A percentile compares a stretch with the other conserved stretches of the same genome.
These are phyloP conservation scores for Helicoverpa assulta DNA, from an alignment of 2,888 invertebrate species.

Conservation along the genomic window DNA sequence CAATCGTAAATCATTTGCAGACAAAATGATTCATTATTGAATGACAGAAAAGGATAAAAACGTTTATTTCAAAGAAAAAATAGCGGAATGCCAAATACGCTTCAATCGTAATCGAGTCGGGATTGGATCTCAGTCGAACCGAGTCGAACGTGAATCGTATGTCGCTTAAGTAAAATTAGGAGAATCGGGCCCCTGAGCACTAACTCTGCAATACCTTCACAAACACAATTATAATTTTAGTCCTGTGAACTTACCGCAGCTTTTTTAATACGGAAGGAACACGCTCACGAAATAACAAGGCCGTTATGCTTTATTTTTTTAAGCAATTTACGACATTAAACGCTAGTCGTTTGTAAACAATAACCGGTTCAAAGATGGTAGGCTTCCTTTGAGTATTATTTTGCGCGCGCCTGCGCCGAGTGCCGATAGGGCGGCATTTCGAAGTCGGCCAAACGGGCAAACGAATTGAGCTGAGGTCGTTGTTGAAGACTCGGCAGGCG, in stretches of 20 bases:
- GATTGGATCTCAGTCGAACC: too few relatives aligned
- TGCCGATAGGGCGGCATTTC: slow-evolving; percentile 68
- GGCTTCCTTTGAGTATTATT: slow-evolving; percentile 81
- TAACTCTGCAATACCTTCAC: too few relatives aligned
- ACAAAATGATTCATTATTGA: too few relatives aligned
- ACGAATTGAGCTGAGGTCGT: slow-evolving; percentile 74
- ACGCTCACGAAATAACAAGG: slow-evolving; percentile 73
- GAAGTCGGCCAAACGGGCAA: slow-evolving; percentile 69
- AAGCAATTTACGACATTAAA: slow-evolving; percentile 82
- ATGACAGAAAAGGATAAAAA: too few relatives aligned
- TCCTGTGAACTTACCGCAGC: slow-evolving; percentile 49
- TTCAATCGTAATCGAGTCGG: too few relatives aligned
- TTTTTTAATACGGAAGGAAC: slow-evolving; percentile 72
- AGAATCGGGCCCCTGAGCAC: too few relatives aligned
- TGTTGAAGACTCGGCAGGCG: slow-evolving; percentile 66
- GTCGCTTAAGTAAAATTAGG: too few relatives aligned
- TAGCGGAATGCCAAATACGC: too few relatives aligned
- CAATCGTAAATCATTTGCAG: too few relatives aligned
- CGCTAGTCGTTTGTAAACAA: slow-evolving; percentile 83
- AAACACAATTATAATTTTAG: too few relatives aligned
- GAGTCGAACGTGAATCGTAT: too few relatives aligned
- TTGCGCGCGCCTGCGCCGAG: slow-evolving; percentile 73
- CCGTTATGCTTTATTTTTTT: slow-evolving; percentile 74
- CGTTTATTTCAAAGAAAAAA: too few relatives aligned
- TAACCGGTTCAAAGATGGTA: slow-evolving; percentile 83